Evolutionary conservation across 2,888 invertebrate species (phyloP), one percentile per base, ranked within the genome.

Genomic region (Xestia c-nigrum): DNA sequence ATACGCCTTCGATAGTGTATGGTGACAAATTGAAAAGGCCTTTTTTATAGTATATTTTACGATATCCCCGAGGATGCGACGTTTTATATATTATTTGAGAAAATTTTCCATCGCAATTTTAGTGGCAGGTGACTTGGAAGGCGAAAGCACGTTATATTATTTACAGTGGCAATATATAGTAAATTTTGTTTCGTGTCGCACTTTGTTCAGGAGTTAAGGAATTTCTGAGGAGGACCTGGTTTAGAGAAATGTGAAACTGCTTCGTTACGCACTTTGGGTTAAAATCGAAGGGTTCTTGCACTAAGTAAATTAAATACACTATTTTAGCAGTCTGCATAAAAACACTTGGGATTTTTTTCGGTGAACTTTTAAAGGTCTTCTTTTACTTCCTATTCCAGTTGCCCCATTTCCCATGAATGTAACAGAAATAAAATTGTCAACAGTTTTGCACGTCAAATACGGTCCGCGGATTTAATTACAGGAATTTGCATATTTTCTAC

Each of bases 41-140:
- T 90, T 92, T n/a, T 94, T 94, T 95, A 95, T 92, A 91, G 92
- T 92, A 89, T 90, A 91, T 93, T 94, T 94, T 94, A 94, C 90
- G 92, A 93, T 89, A 83, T 79, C 79, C 72, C 80, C 85, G 85
- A 85, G 89, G 89, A 91, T 89, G 88, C 88, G 89, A 83, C 88
- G 87, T 85, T 89, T 88, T 87, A 87, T 89, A 90, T 89, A 87
- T 88, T 89, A 87, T 88, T 84, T 86, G 83, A 85, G 85, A 83
- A 86, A 89, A 87, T 90, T 76, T 85, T 83, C 80, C 66, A 83
- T 83, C 86, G 85, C 84, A 80, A 85, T 86, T 89, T 87, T 85
- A 88, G 87, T 82, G 81, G 84, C 88, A 90, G 89, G 90, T 89
- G 88, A 86, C 84, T 74, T 50, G 66, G 73, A 67, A 75, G 72